A percentile compares a stretch with the other conserved stretches of the same genome.
Conservation (phyloP, 1,140 invertebrate species). For the Drosophila pseudoananassae region DNA sequence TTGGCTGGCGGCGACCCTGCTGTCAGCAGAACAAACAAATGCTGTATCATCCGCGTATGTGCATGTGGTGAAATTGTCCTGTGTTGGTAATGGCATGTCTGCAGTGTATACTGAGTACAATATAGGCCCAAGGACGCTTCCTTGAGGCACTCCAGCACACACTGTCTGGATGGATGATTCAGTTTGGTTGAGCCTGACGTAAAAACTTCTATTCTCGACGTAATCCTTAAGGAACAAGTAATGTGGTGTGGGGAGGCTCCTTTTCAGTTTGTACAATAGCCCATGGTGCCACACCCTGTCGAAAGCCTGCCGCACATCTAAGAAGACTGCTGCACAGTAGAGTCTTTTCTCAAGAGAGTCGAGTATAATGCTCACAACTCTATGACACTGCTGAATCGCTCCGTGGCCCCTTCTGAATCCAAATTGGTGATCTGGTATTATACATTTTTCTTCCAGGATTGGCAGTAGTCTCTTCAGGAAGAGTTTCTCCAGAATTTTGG, state of each 20-base stretch:
- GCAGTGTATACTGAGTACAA: no score
- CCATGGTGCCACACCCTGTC: no score
- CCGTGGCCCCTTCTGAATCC: no score
- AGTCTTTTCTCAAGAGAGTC: background rate
- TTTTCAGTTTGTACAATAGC: constrained; percentile 2
- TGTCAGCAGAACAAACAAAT: constrained; percentile 3
- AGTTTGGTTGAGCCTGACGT: background rate
- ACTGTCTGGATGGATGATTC: background rate
- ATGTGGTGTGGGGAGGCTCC: background rate
- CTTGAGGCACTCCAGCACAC: constrained; percentile 1
- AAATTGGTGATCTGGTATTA: no score
- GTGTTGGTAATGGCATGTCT: no score
- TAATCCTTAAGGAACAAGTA: background rate
- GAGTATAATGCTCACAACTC: no score
- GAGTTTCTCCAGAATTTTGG: no score
- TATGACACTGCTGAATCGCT: no score
- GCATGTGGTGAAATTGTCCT: no score
- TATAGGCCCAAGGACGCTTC: background rate
- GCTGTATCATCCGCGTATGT: background rate
- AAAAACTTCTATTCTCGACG: background rate
- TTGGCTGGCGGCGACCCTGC: background rate
- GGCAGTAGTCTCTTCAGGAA: no score
- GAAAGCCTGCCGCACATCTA: no score
- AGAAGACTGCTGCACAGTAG: background rate
- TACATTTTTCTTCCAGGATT: no score